phyloP scores from a whole-genome alignment of 2,888 invertebrate species.

The Harpalus rufipes region DNA sequence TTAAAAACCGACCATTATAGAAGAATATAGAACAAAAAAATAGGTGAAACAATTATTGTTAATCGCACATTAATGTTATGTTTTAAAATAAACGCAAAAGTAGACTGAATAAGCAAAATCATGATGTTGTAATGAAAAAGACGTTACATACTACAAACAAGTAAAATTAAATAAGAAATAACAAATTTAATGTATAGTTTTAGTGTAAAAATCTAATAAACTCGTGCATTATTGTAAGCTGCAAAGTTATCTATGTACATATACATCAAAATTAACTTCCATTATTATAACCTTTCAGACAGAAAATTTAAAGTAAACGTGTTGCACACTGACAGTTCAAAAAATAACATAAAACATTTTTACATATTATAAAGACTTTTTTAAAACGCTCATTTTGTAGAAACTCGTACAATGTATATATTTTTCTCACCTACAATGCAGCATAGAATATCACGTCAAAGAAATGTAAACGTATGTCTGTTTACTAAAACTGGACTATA shows the following conservation, averaged over 20 bases:
- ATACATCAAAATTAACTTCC: constrained; percentile 61
- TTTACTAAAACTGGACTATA: constrained; percentile 60
- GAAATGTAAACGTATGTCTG: constrained; percentile 67
- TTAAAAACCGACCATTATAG: not conserved
- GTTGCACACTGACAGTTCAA: constrained; percentile 45
- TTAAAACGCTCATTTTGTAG: constrained; percentile 3
- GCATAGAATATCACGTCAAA: constrained; percentile 67
- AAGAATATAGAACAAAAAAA: not conserved
- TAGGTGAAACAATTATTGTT: not conserved
- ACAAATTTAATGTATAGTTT: not conserved
- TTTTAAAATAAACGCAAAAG: constrained; percentile 5
- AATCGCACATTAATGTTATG: not conserved
- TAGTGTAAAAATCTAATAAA: not conserved
- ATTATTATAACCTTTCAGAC: constrained; percentile 64
- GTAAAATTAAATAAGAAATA: not conserved
- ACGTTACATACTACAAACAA: not conserved
- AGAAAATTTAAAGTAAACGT: constrained; percentile 48
- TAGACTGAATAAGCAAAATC: not conserved
- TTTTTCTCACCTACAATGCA: constrained; percentile 63
- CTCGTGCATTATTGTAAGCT: not conserved
- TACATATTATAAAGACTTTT: not conserved
- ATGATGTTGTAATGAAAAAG: not conserved
- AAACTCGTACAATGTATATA: constrained; percentile 11
- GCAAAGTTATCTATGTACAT: constrained; percentile 36
- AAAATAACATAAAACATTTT: not conserved